Conservation (phyloP, 2,113 vertebrate genomes). For the Neodontobutis hainanensis region DNA sequence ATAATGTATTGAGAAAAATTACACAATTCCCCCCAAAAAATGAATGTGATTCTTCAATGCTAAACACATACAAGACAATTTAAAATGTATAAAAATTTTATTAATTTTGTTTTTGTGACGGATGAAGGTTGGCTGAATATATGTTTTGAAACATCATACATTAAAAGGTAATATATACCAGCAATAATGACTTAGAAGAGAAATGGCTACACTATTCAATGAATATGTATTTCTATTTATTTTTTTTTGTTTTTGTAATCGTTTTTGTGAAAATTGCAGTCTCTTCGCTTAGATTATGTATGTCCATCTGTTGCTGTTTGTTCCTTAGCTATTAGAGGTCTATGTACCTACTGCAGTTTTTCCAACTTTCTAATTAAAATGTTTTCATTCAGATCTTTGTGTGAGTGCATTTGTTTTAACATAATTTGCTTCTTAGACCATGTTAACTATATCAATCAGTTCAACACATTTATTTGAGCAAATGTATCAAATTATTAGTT, state of each 20-base stretch:
- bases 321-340: conserved; percentile 65
- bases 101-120: conserved; percentile 55
- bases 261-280: conserved; percentile 58
- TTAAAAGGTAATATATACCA: conserved; percentile 79
- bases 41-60: conserved; percentile 60
- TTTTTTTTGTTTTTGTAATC: conserved; percentile 60
- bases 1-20: conserved; percentile 28
- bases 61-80: conserved; percentile 57
- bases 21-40: conserved; percentile 37
- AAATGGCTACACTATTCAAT: conserved; percentile 72
- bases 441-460: conserved; percentile 8
- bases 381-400: conserved; percentile 60
- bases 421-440: too few relatives aligned
- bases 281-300: conserved; percentile 52
- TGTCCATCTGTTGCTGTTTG: conserved; percentile 65
- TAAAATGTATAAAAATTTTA: conserved; percentile 65
- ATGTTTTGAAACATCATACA: conserved; percentile 63
- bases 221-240: conserved; percentile 76
- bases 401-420: background rate
- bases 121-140: conserved; percentile 52
- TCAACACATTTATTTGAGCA: conserved; percentile 78
- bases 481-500: conserved; percentile 77
- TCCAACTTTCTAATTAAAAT: conserved; percentile 77
- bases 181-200: conserved; percentile 77
- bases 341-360: conserved; percentile 71